Base-by-base conservation (phyloP, 2,888 invertebrate genomes). In the Sinelater perroti region DNA sequence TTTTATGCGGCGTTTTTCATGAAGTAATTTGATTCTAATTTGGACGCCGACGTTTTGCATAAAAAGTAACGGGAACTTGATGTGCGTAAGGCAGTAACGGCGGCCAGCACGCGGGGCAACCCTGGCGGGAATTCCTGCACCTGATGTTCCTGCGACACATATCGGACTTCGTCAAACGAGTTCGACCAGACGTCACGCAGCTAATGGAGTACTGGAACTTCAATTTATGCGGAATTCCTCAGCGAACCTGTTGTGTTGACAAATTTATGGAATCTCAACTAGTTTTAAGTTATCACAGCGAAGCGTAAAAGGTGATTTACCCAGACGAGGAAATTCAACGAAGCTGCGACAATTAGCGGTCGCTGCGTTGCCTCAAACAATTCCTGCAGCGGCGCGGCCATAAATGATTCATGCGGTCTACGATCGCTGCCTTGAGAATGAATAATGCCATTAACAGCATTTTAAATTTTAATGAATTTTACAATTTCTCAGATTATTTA, bases 401-500 rank as follows among this genome's bases (percentile, higher is more conserved):
- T 11, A 17, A 40, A 21, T 40, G 38, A 40, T 30, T 45, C 45
- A 45, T 45, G 7, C 8, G 14, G 11, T 11, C 13, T 33, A 1
- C 28, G 3, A 16, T 1, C 11, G 17, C 14, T 26, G 8, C 44
- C 44, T 44, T 45, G 45, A 45, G 31, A 10, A 21, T 21, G 10
- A 28, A 11, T 11, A 17, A 44, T 30, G 5, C 17, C 28, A 45
- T 30, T 45, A 30, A 30, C 28, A 18, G 30, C 16, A 16, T 30
- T 45, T 42, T 45, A 30, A 17, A 14, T 2, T 17, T 5, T 21
- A 40, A 20, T 40, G 24, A 40, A 24, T 21, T 40, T 8, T 40
- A 40, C 24, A 17, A 38, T 26, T 38, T 49, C 17, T 3, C 35
- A 49, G 35, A 14, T 17, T 35, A 35, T 49, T 35, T 49, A 16